Evolutionary conservation across 2,888 invertebrate species (phyloP), one percentile per base, ranked within the genome.

Genomic region (Adineta ricciae): DNA sequence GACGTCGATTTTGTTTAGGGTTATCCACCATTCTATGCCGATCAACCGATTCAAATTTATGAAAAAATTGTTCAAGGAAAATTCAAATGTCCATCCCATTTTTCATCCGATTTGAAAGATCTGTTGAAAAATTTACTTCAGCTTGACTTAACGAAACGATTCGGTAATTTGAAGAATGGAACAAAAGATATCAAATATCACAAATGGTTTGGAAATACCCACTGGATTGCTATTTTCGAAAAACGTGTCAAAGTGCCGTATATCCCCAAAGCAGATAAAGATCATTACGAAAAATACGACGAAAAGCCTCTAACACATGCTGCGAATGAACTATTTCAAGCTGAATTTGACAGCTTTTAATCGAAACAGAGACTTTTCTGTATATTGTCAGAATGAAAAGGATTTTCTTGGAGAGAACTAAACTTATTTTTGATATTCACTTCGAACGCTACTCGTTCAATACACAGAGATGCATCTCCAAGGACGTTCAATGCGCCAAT

Each of bases 11-110:
- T 50, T 7, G 90, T 90, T 86, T 90, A 91, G 85, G 99, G 99
- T 32, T 99, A 98, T 92, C 98, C 99, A 87, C 99, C 99, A 8
- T 99, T 99, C 92, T 99, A 98, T 91, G 99, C 99, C 88, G 99
- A 99, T 91, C 98, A 99, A 90, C 99, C 99, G 41, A 99, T 99
- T 88, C 98, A 99, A 92, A 99, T 99, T 89, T 99, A 99, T 91
- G 99, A 99, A 92, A 99, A 99, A 92, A 99, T 99, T 89, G 99
- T 99, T 21, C 96, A 96, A 84, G 99, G 99, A 88, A 99, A 97
- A 92, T 96, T 93, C 87, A 94, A 98, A 87, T 99, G 97, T 92
- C 99, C 99, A 21, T 96, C 97, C 86, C 99, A 99, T 91, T 99
- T 99, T 90, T 97, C 96, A 85, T 95, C 96, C 83, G 99, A 99